Percentiles rank a stretch among this genome's conserved stretches.
Conservation (phyloP, 2,888 invertebrate genomes). For the Sylvicola cinctus region DNA sequence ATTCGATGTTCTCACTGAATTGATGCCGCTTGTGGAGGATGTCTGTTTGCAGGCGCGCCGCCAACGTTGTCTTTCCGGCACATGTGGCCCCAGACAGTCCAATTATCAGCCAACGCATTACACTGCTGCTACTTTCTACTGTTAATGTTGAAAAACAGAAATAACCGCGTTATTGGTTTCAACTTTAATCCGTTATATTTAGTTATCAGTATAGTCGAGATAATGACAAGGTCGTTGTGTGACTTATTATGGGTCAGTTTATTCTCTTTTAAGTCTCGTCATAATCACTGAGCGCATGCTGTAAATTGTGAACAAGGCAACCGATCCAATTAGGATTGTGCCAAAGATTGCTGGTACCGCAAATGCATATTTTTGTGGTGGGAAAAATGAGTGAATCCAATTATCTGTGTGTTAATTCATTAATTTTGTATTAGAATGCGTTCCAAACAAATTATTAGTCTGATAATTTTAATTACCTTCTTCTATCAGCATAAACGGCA, state of each 20-base stretch:
- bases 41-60: constrained; percentile 20
- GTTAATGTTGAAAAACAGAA: too few species aligned
- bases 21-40: constrained; percentile 3
- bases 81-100: constrained; percentile 67
- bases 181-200: too few species aligned
- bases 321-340: constrained; percentile 39
- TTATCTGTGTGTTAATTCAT: constrained; percentile 28
- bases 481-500: constrained; percentile 42
- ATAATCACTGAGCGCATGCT: too few species aligned
- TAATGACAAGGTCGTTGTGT: too few species aligned
- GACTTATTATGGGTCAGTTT: too few species aligned
- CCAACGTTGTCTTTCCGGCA: constrained; percentile 62
- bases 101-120: constrained; percentile 33
- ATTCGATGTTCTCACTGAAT: constrained; percentile 18
- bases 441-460: too few species aligned
- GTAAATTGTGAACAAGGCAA: constrained; percentile 39
- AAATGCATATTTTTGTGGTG: constrained; percentile 35
- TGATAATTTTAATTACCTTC: too few species aligned
- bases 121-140: too few species aligned
- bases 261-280: too few species aligned
- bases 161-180: too few species aligned
- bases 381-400: constrained; percentile 29
- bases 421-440: too few species aligned
- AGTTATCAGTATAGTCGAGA: too few species aligned
- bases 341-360: constrained; percentile 37